Evolutionary conservation across 2,113 vertebrate genomes (phyloP), one percentile per base, ranked within the genome.

Genomic region (Leptocoma aspasia): DNA sequence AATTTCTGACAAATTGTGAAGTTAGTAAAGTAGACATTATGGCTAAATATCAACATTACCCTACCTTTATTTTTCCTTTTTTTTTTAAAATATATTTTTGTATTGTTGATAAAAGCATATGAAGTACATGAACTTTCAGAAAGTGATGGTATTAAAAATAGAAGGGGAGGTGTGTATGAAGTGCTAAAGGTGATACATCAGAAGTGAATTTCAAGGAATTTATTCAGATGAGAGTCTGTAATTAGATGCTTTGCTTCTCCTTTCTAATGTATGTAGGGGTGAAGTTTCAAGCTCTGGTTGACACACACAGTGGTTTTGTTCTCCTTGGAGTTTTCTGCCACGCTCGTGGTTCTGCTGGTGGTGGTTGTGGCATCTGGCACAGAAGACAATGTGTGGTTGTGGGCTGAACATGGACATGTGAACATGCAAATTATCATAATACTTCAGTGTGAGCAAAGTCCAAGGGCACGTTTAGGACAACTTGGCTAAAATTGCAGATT

Each of bases 281-380:
- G 47, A 80, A 81, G 27, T 50, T 75, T 80, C 21, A 35, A 66
- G 26, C 28, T 94, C n/a, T 70, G 3, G 28, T 57, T 23, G 1
- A 26, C 2, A 1, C 4, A 47, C n/a, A 3, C 11, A 3, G 1
- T 37, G 12, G 10, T 71, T 91, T 69, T 82, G 35, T 23, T 84
- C 37, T 86, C 47, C 35, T 44, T 63, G 20, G 76, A 37, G 15
- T 24, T 71, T 80, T 57, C 57, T 91, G 49, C 71, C 15, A 5
- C 2, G 4, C 50, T 77, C 0, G 0, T 0, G 1, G 42, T 42
- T 26, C 83, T 1, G 7, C 39, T 64, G 26, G 1, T 49, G 30
- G 33, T 86, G 60, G 28, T 21, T 3, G 9, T 56, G 56, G 44
- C 15, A 37, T 8, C 31, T 52, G 41, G 28, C 11, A 14, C n/a